phyloP scores from a whole-genome alignment of 2,797 vertebrate species.

The Ctenopoma multispine region DNA sequence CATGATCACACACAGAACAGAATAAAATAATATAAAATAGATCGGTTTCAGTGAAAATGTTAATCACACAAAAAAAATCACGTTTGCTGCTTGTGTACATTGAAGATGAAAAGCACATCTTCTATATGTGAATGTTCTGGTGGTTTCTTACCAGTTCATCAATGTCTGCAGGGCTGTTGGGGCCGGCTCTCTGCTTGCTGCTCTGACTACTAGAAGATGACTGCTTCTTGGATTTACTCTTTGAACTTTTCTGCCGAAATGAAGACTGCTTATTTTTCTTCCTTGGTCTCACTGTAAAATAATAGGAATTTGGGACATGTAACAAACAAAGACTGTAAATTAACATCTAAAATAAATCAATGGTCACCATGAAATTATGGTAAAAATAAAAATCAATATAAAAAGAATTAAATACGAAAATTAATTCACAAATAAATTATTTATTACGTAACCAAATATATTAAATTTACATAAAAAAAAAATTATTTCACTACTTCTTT shows the following conservation, averaged over 20 bases:
- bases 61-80: too few relatives aligned
- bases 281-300: slow-evolving; percentile 90
- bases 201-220: slow-evolving; percentile 71
- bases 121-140: neutral
- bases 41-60: neutral
- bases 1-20: neutral
- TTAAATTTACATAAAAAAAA: too few relatives aligned
- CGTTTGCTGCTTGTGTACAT: neutral
- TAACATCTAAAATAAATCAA: neutral
- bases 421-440: too few relatives aligned
- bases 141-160: slow-evolving; percentile 92
- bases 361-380: too few relatives aligned
- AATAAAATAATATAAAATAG: neutral
- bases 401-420: too few relatives aligned
- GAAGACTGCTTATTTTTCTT: slow-evolving; percentile 88
- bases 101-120: neutral
- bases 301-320: neutral
- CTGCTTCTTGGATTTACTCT: slow-evolving; percentile 88
- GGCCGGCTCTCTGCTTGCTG: slow-evolving; percentile 70
- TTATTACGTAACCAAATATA: too few relatives aligned
- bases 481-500: too few relatives aligned
- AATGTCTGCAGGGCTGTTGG: slow-evolving; percentile 89
- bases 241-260: slow-evolving; percentile 80
- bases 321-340: neutral
- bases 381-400: too few relatives aligned